Evolutionary conservation across 2,888 invertebrate genomes (phyloP).

Genomic region (Cheilosia impressa): DNA sequence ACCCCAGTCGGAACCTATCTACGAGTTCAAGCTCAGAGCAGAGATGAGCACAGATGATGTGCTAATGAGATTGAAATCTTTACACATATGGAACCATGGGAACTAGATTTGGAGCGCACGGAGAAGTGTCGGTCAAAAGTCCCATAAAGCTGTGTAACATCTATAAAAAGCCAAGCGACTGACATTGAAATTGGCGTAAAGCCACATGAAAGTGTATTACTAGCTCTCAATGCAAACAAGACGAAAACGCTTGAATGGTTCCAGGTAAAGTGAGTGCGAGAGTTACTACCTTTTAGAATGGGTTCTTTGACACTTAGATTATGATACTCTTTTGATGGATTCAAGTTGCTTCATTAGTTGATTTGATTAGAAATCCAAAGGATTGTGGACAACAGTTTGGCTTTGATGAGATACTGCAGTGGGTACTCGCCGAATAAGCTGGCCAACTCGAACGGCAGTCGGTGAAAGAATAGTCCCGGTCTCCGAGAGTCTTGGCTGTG

Average conservation of each 20-base stretch:
- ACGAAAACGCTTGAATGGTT: background rate
- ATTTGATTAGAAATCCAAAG: no score
- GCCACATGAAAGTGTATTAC: conserved; percentile 12
- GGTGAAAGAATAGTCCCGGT: conserved; percentile 18
- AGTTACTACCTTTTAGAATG: background rate
- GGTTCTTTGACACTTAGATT: background rate
- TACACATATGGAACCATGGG: conserved; percentile 16
- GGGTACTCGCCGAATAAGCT: conserved; percentile 75
- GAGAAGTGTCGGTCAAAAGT: conserved; percentile 30
- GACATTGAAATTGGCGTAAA: conserved; percentile 42
- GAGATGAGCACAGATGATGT: conserved; percentile 23
- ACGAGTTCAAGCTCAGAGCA: conserved; percentile 63
- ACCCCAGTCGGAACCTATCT: conserved; percentile 13
- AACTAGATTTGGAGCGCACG: conserved; percentile 34
- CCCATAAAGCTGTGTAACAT: conserved; percentile 24
- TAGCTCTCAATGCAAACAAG: background rate
- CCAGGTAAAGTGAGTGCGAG: conserved; percentile 12
- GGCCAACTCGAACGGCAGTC: background rate
- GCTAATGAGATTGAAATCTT: conserved; percentile 20
- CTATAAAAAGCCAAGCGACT: conserved; percentile 7
- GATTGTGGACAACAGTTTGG: conserved; percentile 85
- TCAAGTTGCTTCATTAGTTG: conserved; percentile 3
- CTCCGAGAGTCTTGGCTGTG: conserved; percentile 46
- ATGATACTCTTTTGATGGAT: background rate
- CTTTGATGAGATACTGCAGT: conserved; percentile 86